Conservation (phyloP, 2,888 invertebrate species). For the Acleris sparsana region DNA sequence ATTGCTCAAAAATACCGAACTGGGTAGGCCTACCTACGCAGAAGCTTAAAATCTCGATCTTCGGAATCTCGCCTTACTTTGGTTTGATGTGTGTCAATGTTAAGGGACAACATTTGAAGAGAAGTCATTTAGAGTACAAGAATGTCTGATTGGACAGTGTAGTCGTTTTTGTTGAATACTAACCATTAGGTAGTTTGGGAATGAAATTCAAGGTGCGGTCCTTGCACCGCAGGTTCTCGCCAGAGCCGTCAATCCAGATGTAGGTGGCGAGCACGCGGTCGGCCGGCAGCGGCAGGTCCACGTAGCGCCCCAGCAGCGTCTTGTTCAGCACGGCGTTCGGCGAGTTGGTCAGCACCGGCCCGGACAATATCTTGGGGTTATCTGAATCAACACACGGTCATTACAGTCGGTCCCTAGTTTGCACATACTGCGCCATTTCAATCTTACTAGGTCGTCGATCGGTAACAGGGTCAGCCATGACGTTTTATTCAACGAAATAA, state of each 20-base stretch:
- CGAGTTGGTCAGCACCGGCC: slow-evolving; percentile 85
- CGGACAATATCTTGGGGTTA: slow-evolving; percentile 78
- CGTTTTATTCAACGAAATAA: background rate
- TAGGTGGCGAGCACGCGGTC: slow-evolving; percentile 93
- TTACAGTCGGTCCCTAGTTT: background rate
- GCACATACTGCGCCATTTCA: slow-evolving; percentile 8
- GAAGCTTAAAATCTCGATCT: too few species aligned
- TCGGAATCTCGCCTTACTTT: too few species aligned
- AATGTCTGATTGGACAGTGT: background rate
- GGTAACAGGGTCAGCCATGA: slow-evolving; percentile 43
- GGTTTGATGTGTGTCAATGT: too few species aligned
- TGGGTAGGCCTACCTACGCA: too few species aligned
- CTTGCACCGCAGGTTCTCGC: slow-evolving; percentile 93
- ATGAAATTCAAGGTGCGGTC: slow-evolving; percentile 93
- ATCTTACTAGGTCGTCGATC: slow-evolving; percentile 49
- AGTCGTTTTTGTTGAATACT: slow-evolving; percentile 44
- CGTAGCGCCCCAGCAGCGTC: slow-evolving; percentile 87
- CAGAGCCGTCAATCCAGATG: slow-evolving; percentile 97
- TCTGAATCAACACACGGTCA: slow-evolving; percentile 50
- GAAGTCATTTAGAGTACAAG: background rate
- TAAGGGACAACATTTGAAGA: too few species aligned
- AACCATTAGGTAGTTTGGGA: slow-evolving; percentile 90
- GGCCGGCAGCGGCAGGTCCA: slow-evolving; percentile 90
- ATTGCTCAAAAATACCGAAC: slow-evolving; percentile 18
- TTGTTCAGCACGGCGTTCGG: slow-evolving; percentile 93